Evolutionary conservation across 2,797 vertebrate species (phyloP), one percentile per base, ranked within the genome.

Genomic region (Paratrypauchen microcephalus): DNA sequence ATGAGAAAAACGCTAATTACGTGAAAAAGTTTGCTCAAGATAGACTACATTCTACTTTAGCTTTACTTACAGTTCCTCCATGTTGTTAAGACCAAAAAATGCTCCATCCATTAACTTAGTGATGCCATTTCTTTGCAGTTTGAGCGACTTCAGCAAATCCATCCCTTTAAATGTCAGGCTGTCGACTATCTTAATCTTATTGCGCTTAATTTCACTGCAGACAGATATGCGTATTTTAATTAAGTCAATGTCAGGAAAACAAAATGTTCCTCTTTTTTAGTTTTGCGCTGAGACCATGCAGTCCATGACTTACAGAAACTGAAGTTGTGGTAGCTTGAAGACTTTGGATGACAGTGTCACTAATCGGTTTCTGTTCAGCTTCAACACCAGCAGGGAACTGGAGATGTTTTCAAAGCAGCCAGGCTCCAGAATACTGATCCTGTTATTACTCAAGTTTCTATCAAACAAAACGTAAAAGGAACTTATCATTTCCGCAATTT

Each of bases 401-500:
- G 97, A 97, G 79, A 99, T 92, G 83, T 99, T 99, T 88, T 98
- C 96, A 67, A 99, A 96, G 86, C 96, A 98, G 67, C 96, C 96
- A 13, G 94, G 93, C 85, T 98, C 97, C 6, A 99, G 92, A 18
- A 92, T 80, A 59, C 93, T 92, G 91, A 99, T 97, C 89, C 94
- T 96, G 87, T 99, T 99, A 88, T 99, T 98, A 90, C 96, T 99
- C 87, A 99, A 91, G 90, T 99, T 98, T 84, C 97, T 99, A 76
- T 68, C 72, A 85, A 70, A 83, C 60, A 77, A 73, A 82, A 36
- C 73, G 72, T 12, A 26, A 12, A 61, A 80, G 75, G 72, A 60
- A 36, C 9, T 36, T 9, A 9, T 36, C 7, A 36, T 36, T 36
- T 36, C 5, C 1, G 9, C 8, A 36, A 36, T 36, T 36, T 36